These are phyloP conservation scores for Tetropium fuscum DNA, from an alignment of 2,888 invertebrate genomes.

Conservation along the genomic window DNA sequence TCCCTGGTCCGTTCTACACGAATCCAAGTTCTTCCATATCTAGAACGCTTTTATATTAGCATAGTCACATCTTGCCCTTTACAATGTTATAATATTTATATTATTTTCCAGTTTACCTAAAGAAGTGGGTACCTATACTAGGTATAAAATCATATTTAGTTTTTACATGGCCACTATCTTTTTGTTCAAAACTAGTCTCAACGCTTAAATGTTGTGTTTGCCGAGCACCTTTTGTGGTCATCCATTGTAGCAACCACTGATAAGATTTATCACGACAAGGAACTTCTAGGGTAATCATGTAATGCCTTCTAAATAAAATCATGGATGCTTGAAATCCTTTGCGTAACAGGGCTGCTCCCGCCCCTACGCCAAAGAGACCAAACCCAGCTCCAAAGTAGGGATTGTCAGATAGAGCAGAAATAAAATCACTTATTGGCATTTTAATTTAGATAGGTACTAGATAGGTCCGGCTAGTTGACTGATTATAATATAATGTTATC, in stretches of 20 bases:
- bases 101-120: constrained; percentile 72
- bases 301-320: constrained; percentile 85
- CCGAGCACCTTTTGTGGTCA: constrained; percentile 86
- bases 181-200: constrained; percentile 92
- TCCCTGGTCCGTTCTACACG: constrained; percentile 92
- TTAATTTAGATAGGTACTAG: too few species aligned
- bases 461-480: too few species aligned
- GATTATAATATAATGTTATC: too few species aligned
- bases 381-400: constrained; percentile 99
- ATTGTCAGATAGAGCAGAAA: constrained; percentile 85
- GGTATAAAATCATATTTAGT: constrained; percentile 97
- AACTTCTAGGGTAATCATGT: constrained; percentile 96
- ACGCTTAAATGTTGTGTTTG: constrained; percentile 97
- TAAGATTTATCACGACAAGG: constrained; percentile 97
- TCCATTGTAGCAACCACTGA: constrained; percentile 97
- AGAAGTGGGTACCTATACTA: constrained; percentile 93
- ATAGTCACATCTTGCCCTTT: too few species aligned
- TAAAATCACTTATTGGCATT: constrained; percentile 79
- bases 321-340: constrained; percentile 83
- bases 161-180: constrained; percentile 90
- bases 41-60: constrained; percentile 58
- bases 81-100: too few species aligned
- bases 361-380: constrained; percentile 94
- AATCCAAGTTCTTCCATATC: constrained; percentile 89
- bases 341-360: constrained; percentile 86